Evolutionary conservation across 2,797 vertebrate genomes (phyloP).

Genomic region (Rhinophrynus dorsalis): DNA sequence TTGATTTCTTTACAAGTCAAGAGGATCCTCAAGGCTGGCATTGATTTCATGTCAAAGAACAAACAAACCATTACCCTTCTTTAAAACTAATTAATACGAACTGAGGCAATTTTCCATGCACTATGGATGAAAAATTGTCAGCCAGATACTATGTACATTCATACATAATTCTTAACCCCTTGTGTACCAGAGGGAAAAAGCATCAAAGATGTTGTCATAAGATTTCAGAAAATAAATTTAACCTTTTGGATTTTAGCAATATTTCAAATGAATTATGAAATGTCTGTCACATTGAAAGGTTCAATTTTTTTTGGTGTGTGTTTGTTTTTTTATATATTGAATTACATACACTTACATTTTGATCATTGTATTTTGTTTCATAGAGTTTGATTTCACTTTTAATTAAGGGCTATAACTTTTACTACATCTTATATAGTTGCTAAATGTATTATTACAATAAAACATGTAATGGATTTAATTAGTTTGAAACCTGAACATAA

Average conservation of each 20-base stretch:
- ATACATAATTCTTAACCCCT: background rate
- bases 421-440: background rate
- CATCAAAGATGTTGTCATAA: no score
- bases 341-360: background rate
- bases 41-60: conserved; percentile 67
- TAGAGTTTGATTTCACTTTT: background rate
- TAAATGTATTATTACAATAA: background rate
- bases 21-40: conserved; percentile 61
- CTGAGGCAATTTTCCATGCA: conserved; percentile 53
- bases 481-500: background rate
- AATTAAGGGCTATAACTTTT: background rate
- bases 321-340: no score
- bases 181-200: no score
- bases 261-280: no score
- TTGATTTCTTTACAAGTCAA: conserved; percentile 58
- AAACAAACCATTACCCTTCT: conserved; percentile 63
- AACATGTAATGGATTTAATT: background rate
- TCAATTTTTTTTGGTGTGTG: no score
- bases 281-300: no score
- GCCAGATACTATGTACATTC: background rate
- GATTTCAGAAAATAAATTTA: no score
- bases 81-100: conserved; percentile 69
- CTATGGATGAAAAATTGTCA: conserved; percentile 54
- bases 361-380: background rate
- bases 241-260: no score